Conservation (phyloP, 2,888 invertebrate genomes). For the Tetramorium bicarinatum region DNA sequence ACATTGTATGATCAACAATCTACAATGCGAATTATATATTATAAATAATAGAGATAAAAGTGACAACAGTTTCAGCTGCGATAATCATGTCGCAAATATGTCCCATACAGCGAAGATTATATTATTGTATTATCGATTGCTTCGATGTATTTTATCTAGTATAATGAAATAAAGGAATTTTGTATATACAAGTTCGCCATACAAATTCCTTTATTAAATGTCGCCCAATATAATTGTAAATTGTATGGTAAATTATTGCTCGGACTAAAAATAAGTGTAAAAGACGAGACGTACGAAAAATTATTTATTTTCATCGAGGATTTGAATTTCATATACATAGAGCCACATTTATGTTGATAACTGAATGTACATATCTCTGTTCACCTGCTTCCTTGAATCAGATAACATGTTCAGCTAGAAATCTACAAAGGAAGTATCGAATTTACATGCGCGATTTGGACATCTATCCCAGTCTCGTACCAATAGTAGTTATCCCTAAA, state of each 20-base stretch:
- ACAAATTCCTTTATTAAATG: conserved; percentile 14
- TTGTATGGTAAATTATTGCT: background rate
- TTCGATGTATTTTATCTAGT: conserved; percentile 57
- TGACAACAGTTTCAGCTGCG: conserved; percentile 23
- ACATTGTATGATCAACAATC: background rate
- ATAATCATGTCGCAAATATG: conserved; percentile 26
- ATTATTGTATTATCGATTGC: conserved; percentile 42
- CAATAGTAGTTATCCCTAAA: conserved; percentile 34
- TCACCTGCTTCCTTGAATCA: conserved; percentile 28
- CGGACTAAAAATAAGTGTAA: background rate
- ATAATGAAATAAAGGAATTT: conserved; percentile 68
- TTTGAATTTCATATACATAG: conserved; percentile 67
- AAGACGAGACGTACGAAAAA: conserved; percentile 75
- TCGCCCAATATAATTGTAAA: background rate
- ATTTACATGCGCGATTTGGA: conserved; percentile 38
- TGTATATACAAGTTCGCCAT: conserved; percentile 27
- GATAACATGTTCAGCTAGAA: conserved; percentile 40
- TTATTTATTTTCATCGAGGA: conserved; percentile 78
- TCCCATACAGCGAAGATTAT: conserved; percentile 14
- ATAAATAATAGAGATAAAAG: conserved; percentile 27
- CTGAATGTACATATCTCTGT: conserved; percentile 62
- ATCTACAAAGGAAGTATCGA: conserved; percentile 55
- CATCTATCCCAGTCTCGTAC: conserved; percentile 46
- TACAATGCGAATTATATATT: conserved; percentile 24
- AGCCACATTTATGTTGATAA: conserved; percentile 65